Base-by-base conservation (phyloP, 37 sponge, comb jelly and placozoan genomes). In the Chondrosia reniformis region DNA sequence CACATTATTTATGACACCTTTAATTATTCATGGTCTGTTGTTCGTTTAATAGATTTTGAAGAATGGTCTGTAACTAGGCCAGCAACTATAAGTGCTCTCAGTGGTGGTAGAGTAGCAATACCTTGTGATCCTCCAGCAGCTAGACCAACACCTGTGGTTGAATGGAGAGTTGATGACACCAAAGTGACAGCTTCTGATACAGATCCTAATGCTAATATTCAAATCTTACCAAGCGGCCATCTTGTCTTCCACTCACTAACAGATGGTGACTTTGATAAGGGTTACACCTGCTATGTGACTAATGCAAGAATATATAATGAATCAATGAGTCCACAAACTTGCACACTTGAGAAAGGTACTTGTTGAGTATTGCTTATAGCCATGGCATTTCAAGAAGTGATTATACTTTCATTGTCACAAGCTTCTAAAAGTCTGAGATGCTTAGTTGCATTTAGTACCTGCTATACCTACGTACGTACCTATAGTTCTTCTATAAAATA, bases 201-300 rank as follows among this genome's bases (percentile, higher is more conserved):
- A 0, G 43, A 38, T 37, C 1, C 8, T 69, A 38, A 6, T 6
- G 36, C 24, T 8, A 19, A 44, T 34, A 8, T 69, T 44, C 72
- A 69, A 25, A 13, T 69, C 32, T 10, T 34, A 69, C 72, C 72
- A 69, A 17, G 22, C 19, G 43, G 79, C 21, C 66, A 71, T 19
- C 72, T 87, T 1, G 25, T 64, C n/a, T 61, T 87, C 17, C 28
- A 33, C 61, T 5, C 6, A 28, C 67, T 81, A 31, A 46, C 41
- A 32, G 56, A 64, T 30, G 55, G 7, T 24, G 76, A 55, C 21
- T 25, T 54, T 79, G 37, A 30, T 22, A 43, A 33, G 34, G 28
- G 0, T 1, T 88, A 88, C 43, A 42, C 33, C 30, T 88, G 88
- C 75, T 30, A 12, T 25, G 88, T 83, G n/a, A 86, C 62, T 38